These are phyloP conservation scores for Ascidia mentula DNA, from an alignment of 23 tunicate genomes.

Conservation along the genomic window DNA sequence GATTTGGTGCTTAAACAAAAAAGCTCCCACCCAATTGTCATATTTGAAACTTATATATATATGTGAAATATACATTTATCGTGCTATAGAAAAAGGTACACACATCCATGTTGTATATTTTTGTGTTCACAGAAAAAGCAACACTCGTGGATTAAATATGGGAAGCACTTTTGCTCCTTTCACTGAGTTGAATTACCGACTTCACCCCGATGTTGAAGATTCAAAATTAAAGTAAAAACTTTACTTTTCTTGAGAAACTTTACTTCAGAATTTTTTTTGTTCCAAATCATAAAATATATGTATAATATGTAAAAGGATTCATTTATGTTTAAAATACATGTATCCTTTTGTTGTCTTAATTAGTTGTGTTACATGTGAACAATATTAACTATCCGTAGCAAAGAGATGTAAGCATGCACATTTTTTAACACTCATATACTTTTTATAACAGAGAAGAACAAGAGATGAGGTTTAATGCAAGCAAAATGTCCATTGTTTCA, in stretches of 20 bases:
- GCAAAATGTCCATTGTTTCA: conserved; percentile 86
- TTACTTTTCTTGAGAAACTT: no score
- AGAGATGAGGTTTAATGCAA: conserved; percentile 74
- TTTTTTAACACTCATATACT: no score
- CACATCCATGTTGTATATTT: background rate
- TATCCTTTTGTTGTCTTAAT: background rate
- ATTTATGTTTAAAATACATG: background rate
- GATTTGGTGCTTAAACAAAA: no score
- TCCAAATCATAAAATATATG: background rate
- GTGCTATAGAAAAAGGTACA: no score
- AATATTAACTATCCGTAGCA: background rate
- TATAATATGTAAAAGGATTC: no score
- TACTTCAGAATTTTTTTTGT: background rate
- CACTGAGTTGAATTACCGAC: conserved; percentile 81
- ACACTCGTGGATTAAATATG: conserved; percentile 26
- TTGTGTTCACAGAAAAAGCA: conserved; percentile 28
- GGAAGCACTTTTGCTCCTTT: conserved; percentile 77
- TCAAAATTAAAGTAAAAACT: conserved; percentile 46
- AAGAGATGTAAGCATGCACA: no score
- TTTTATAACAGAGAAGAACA: conserved; percentile 71
- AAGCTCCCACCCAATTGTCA: no score
- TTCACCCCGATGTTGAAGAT: conserved; percentile 84
- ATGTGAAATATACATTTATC: no score
- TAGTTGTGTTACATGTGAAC: background rate
- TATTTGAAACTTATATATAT: no score